Percentiles rank a stretch among this genome's conserved stretches.
These are phyloP conservation scores for Lerema accius DNA, from an alignment of 1,140 invertebrate genomes.

Conservation along the genomic window DNA sequence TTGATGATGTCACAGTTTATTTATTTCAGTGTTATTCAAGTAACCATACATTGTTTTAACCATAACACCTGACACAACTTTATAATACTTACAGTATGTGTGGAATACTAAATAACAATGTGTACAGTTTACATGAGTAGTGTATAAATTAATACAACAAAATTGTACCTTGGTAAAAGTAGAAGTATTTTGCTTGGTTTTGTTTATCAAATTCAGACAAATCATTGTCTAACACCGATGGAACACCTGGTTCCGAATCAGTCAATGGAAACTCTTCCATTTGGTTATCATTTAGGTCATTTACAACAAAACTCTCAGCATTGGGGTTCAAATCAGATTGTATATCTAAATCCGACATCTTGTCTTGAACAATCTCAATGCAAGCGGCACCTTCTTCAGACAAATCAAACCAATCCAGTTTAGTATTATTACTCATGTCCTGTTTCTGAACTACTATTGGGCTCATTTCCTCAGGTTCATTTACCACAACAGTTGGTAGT, in stretches of 20 bases:
- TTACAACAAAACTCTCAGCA: conserved; percentile 51
- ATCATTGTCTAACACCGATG: conserved; percentile 41
- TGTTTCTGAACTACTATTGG: conserved; percentile 68
- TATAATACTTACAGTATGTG: too few species aligned
- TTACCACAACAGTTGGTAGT: conserved; percentile 38
- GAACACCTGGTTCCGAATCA: conserved; percentile 42
- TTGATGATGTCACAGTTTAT: neutral
- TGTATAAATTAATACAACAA: too few species aligned
- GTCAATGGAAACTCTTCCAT: conserved; percentile 57
- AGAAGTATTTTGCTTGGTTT: conserved; percentile 86
- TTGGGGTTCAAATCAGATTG: conserved; percentile 62
- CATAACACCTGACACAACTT: neutral
- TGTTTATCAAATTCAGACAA: conserved; percentile 65
- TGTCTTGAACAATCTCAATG: conserved; percentile 52
- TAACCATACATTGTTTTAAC: too few species aligned
- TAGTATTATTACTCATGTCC: conserved; percentile 52
- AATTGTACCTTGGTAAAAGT: conserved; percentile 96
- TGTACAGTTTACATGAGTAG: too few species aligned
- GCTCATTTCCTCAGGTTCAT: conserved; percentile 35
- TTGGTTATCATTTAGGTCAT: conserved; percentile 48
- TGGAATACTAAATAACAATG: too few species aligned
- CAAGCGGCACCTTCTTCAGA: conserved; percentile 63
- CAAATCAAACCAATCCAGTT: conserved; percentile 76
- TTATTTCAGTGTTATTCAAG: neutral
- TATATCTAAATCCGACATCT: conserved; percentile 56